These are phyloP conservation scores for Drosophila funebris DNA, from an alignment of 1,140 invertebrate species.

Conservation along the genomic window DNA sequence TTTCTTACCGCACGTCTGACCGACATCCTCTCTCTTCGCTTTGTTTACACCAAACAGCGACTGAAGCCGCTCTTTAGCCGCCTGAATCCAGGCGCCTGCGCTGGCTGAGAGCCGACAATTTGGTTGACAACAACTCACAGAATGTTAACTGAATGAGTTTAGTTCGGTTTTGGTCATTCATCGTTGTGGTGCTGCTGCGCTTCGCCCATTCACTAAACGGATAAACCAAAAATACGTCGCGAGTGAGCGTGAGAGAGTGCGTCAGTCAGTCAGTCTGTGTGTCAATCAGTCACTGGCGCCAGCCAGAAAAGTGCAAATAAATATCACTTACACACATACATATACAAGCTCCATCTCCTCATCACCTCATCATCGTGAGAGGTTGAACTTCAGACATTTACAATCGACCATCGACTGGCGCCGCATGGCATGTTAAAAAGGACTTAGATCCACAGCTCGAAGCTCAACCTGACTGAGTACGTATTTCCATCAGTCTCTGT, in stretches of 20 bases:
- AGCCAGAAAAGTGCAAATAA: constrained; percentile 57
- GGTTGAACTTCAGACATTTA: constrained; percentile 12
- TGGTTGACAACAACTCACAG: not conserved
- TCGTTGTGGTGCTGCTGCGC: constrained; percentile 17
- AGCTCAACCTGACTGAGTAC: not conserved
- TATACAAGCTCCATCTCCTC: not conserved
- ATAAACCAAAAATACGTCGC: constrained; percentile 18
- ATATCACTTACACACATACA: constrained; percentile 60
- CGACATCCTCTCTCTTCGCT: not conserved
- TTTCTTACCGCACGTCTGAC: no score
- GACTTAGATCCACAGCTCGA: not conserved
- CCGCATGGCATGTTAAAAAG: not conserved
- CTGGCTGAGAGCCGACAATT: no score
- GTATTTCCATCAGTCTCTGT: no score
- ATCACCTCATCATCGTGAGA: no score
- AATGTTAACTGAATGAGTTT: constrained; percentile 28
- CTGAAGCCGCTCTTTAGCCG: constrained; percentile 59
- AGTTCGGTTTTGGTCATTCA: constrained; percentile 49
- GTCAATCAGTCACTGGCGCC: constrained; percentile 41
- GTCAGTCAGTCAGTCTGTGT: constrained; percentile 1
- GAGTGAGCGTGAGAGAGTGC: not conserved
- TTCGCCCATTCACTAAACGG: not conserved
- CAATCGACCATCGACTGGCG: not conserved
- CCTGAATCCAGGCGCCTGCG: constrained; percentile 56
- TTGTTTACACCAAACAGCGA: not conserved